Evolutionary conservation across 2,888 invertebrate species (phyloP).

Genomic region (Neocrepidodera transversa): DNA sequence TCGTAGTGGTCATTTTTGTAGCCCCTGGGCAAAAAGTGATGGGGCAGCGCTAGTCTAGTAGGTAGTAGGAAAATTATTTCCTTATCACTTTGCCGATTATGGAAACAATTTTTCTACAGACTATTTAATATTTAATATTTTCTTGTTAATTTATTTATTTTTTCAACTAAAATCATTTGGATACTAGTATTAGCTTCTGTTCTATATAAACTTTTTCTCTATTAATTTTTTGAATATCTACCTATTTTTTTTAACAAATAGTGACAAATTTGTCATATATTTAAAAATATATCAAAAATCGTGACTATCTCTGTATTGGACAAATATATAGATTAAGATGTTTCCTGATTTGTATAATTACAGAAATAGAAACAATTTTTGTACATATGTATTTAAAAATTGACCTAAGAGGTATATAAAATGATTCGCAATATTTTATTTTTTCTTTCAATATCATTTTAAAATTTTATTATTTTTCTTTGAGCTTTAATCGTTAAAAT

Average conservation of each 20-base stretch:
- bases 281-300: slow-evolving; percentile 16
- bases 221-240: slow-evolving; percentile 1
- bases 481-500: slow-evolving; percentile 2
- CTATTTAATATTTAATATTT: neutral
- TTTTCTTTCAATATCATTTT: neutral
- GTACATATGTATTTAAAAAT: slow-evolving; percentile 8
- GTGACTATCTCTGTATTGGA: neutral
- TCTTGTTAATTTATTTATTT: no score
- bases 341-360: neutral
- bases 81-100: no score
- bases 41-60: no score
- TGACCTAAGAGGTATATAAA: slow-evolving; percentile 11
- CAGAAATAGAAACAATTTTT: slow-evolving; percentile 5
- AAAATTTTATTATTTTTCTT: slow-evolving; percentile 7
- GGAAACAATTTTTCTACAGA: neutral
- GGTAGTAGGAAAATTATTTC: no score
- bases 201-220: neutral
- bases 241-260: slow-evolving; percentile 1
- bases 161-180: no score
- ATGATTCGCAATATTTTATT: slow-evolving; percentile 4
- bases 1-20: no score
- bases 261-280: slow-evolving; percentile 21
- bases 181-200: neutral
- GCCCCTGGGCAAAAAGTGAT: no score
- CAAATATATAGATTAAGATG: no score